Evolutionary conservation across 1,140 invertebrate species (phyloP).

Genomic region (Drosophila aff.): DNA sequence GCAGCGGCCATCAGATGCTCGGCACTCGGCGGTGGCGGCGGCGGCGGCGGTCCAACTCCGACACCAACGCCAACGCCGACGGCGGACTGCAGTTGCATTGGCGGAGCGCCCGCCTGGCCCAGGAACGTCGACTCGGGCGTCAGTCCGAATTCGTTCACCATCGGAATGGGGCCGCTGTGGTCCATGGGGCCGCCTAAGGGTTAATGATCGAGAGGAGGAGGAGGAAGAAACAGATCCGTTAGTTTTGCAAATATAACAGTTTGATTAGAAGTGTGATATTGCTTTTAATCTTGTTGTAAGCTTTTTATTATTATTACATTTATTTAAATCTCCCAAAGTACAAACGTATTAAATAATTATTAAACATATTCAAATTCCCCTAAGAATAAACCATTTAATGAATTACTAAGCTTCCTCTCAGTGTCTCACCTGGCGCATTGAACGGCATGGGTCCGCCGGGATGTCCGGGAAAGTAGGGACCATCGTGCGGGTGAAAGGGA

Average conservation of each 20-base stretch:
- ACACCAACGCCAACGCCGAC: constrained; percentile 85
- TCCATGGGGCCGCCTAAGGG: constrained; percentile 88
- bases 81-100: constrained; percentile 87
- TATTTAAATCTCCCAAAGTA: no score
- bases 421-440: constrained; percentile 89
- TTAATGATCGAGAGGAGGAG: not conserved
- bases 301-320: no score
- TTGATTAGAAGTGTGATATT: not conserved
- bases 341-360: no score
- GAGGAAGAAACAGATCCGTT: not conserved
- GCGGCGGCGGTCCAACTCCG: constrained; percentile 82
- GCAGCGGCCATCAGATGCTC: constrained; percentile 72
- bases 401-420: not conserved
- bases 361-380: no score
- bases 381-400: no score
- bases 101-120: constrained; percentile 87
- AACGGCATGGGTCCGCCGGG: constrained; percentile 91
- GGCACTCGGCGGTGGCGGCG: constrained; percentile 71
- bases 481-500: constrained; percentile 94
- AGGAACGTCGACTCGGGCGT: constrained; percentile 89
- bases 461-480: constrained; percentile 92
- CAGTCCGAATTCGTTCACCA: constrained; percentile 88
- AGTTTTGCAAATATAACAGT: constrained; percentile 34
- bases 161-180: constrained; percentile 88
- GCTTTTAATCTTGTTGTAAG: no score